These are phyloP conservation scores for Hyperoplus immaculatus DNA, from an alignment of 2,797 vertebrate species.

Conservation along the genomic window DNA sequence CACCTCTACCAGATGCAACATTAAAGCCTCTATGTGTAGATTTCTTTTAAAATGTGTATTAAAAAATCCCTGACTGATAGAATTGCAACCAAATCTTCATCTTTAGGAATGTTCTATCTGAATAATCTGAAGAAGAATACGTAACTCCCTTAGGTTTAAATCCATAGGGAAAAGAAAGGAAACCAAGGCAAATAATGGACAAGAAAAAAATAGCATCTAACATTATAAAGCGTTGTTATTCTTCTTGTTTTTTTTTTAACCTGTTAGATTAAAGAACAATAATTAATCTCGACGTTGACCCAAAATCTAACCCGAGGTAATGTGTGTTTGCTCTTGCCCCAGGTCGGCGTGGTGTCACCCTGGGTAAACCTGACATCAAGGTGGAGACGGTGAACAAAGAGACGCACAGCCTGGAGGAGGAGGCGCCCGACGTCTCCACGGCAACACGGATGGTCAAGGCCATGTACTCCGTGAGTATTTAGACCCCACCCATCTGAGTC, in stretches of 20 bases:
- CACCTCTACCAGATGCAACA: too few relatives aligned
- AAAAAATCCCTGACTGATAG: too few relatives aligned
- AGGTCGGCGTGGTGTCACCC: constrained; percentile 94
- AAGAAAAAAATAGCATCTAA: background rate
- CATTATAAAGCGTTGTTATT: background rate
- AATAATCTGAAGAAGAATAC: too few relatives aligned
- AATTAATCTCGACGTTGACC: constrained; percentile 12
- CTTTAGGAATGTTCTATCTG: background rate
- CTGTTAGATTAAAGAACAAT: constrained; percentile 17
- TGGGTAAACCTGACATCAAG: constrained; percentile 96
- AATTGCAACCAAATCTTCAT: background rate
- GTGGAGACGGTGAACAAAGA: constrained; percentile 98
- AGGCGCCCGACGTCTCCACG: constrained; percentile 91
- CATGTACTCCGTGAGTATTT: constrained; percentile 92
- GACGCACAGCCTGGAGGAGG: constrained; percentile 93
- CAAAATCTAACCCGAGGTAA: constrained; percentile 23
- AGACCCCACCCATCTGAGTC: constrained; percentile 66
- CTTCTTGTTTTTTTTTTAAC: background rate
- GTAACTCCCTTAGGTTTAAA: too few relatives aligned
- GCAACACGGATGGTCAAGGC: constrained; percentile 97
- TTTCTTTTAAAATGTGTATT: too few relatives aligned
- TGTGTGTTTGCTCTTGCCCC: constrained; percentile 37
- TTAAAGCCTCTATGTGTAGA: too few relatives aligned
- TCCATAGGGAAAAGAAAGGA: constrained; percentile 1
- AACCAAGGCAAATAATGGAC: constrained; percentile 26